Base-by-base conservation (phyloP, 2,113 vertebrate species). In the Thalassoma bifasciatum region DNA sequence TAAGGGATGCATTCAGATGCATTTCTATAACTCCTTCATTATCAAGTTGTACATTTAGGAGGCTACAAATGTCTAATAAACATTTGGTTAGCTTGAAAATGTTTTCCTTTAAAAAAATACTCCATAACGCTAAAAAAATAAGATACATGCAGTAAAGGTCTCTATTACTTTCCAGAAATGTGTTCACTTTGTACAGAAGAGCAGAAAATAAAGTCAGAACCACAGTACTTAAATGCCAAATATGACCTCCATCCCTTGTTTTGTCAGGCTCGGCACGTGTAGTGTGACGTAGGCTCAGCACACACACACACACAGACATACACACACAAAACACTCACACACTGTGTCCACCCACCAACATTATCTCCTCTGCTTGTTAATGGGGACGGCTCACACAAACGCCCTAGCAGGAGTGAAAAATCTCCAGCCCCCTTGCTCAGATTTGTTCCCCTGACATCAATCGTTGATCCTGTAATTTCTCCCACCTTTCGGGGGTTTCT, bases 401-500 rank as follows among this genome's bases (percentile, higher is more conserved):
- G 63, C 75, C 65, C 62, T 21, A 22, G 72, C 81, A 86, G 63
- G 54, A 76, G 76, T 77, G 75, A 91, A 87, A 91, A 86, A 88
- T 84, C 65, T 75, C 66, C 67, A 79, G 76, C 63, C 75, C 75
- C 64, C 75, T 24, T 81, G 62, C 81, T 67, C 61, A 68, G 65
- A 91, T 88, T 89, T 91, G 87, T 87, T 91, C 86, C 78, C 88
- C 75, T 85, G 87, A 90, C 89, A 92, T 91, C 88, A 89, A 88
- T 80, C 87, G 82, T 85, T 91, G 85, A 88, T 90, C 88, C 85
- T 75, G 84, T 90, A 90, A 91, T 87, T 90, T 89, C 81, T 89
- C 73, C 56, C 68, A 88, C 84, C 86, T 91, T 85, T 89, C 30
- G 36, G 77, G 46, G 71, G 72, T 7, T 44, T 82, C 90, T 30